These are phyloP conservation scores for Mormyrus iriodes DNA, from an alignment of 2,113 vertebrate genomes.

Conservation along the genomic window DNA sequence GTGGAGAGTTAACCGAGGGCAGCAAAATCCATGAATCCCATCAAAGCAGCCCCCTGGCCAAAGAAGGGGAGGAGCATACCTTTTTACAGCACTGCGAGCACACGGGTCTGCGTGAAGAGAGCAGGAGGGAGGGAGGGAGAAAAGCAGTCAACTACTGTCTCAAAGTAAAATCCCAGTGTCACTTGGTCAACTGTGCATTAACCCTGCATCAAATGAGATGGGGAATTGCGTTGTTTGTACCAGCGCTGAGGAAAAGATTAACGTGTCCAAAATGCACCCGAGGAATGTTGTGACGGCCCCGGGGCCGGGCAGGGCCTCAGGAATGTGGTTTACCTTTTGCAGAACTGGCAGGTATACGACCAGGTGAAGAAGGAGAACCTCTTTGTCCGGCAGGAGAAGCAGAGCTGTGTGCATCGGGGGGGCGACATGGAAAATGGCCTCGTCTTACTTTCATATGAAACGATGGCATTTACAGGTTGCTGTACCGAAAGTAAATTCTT, in stretches of 20 bases:
- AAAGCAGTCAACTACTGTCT: neutral
- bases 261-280: neutral
- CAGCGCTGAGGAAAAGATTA: neutral
- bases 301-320: neutral
- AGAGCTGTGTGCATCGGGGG: constrained; percentile 71
- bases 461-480: neutral
- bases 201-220: neutral
- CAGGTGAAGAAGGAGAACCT: constrained; percentile 97
- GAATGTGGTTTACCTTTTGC: constrained; percentile 79
- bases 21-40: neutral
- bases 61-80: constrained; percentile 56
- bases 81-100: constrained; percentile 98
- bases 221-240: neutral
- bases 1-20: neutral
- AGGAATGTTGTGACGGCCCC: neutral
- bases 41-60: neutral
- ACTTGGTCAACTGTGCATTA: neutral
- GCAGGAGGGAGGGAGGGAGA: neutral
- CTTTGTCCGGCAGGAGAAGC: constrained; percentile 94
- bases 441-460: neutral
- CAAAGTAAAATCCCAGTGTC: neutral
- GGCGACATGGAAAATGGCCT: neutral
- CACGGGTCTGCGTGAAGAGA: constrained; percentile 73
- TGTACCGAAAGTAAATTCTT: neutral
- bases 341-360: constrained; percentile 98